Evolutionary conservation across 1,140 invertebrate species (phyloP).

Genomic region (Hydropsyche tenuis): DNA sequence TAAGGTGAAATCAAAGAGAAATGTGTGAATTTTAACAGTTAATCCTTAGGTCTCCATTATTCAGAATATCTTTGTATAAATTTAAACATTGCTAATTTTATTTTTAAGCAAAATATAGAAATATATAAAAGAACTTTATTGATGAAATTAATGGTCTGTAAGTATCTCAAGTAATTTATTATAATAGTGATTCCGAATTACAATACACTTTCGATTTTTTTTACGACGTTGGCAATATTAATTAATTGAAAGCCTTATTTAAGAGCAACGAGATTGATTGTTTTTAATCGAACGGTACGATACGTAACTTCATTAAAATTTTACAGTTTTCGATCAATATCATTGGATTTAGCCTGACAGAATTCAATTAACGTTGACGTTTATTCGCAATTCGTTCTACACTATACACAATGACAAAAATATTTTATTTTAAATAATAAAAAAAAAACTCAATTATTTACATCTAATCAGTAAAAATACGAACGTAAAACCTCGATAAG

Average conservation of each 20-base stretch:
- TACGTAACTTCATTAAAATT: slow-evolving; percentile 7
- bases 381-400: no score
- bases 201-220: not conserved
- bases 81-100: no score
- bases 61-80: no score
- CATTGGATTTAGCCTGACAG: not conserved
- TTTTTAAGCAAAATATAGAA: no score
- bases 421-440: slow-evolving; percentile 3
- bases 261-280: not conserved
- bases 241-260: slow-evolving; percentile 15
- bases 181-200: slow-evolving; percentile 11
- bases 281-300: not conserved
- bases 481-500: not conserved
- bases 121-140: no score
- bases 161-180: no score
- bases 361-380: not conserved
- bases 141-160: no score
- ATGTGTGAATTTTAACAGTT: no score
- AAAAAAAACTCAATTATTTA: no score
- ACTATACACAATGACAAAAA: no score
- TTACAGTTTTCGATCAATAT: slow-evolving; percentile 2
- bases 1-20: no score
- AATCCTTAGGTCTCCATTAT: no score
- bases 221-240: slow-evolving; percentile 13
- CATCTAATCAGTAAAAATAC: not conserved